phyloP scores from a whole-genome alignment of 2,113 vertebrate genomes.

The Sarotherodon lohbergeri region DNA sequence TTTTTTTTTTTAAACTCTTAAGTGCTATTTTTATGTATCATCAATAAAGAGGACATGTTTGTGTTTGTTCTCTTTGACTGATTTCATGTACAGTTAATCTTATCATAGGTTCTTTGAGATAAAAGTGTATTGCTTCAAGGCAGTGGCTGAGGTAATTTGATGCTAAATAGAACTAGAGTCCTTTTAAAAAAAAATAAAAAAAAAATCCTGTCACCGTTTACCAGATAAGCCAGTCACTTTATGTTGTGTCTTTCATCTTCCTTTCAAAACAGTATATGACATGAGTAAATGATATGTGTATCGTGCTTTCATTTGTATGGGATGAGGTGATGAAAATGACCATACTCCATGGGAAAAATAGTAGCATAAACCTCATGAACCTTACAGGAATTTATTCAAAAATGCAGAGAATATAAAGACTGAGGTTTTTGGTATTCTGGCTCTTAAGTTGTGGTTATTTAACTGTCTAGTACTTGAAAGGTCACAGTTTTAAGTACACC shows the following conservation, averaged over 20 bases:
- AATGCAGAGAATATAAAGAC: neutral
- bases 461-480: neutral
- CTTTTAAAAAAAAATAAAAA: no score
- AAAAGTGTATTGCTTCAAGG: neutral
- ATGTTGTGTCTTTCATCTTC: neutral
- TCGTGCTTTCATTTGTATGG: neutral
- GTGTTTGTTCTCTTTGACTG: neutral
- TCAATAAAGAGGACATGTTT: neutral
- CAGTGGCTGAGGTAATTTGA: neutral
- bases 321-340: neutral
- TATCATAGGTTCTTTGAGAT: neutral
- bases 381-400: neutral
- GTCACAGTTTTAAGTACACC: neutral
- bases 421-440: neutral
- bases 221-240: neutral
- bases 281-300: neutral
- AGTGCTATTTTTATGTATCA: neutral
- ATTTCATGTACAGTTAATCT: neutral
- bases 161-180: neutral
- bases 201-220: neutral
- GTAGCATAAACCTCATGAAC: neutral
- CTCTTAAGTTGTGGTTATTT: neutral
- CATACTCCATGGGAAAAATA: neutral
- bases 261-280: neutral
- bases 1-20: neutral